Evolutionary conservation across 2,888 invertebrate species (phyloP).

Genomic region (Athrips mouffetella): DNA sequence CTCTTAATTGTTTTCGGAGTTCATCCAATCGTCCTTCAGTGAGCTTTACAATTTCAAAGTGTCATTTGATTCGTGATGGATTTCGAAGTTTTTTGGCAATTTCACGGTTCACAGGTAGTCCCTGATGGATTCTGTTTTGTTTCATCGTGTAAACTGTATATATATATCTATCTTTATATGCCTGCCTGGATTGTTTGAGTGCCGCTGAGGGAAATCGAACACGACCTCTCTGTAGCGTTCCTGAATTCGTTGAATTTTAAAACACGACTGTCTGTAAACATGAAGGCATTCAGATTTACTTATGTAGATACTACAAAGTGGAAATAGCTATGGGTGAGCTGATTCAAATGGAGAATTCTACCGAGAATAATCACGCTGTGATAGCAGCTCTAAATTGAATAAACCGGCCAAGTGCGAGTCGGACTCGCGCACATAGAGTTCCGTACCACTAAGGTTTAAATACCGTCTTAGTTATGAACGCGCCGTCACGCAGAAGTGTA

Average conservation of each 20-base stretch:
- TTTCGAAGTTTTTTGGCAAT: conserved; percentile 72
- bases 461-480: no score
- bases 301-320: background rate
- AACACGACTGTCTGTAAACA: background rate
- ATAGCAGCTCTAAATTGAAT: no score
- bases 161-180: no score
- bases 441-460: no score
- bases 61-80: conserved; percentile 76
- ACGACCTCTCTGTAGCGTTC: background rate
- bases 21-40: conserved; percentile 67
- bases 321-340: background rate
- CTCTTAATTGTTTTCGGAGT: conserved; percentile 70
- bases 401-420: no score
- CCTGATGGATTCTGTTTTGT: conserved; percentile 57
- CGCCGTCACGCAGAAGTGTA: no score
- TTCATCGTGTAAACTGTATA: conserved; percentile 50
- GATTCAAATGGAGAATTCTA: background rate
- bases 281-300: background rate
- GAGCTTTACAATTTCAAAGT: conserved; percentile 74
- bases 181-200: conserved; percentile 23
- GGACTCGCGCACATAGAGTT: no score
- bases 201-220: conserved; percentile 4
- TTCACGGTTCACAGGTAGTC: conserved; percentile 63
- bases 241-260: background rate
- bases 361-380: background rate